phyloP scores from a whole-genome alignment of 2,113 vertebrate species.

The Columba janthina region DNA sequence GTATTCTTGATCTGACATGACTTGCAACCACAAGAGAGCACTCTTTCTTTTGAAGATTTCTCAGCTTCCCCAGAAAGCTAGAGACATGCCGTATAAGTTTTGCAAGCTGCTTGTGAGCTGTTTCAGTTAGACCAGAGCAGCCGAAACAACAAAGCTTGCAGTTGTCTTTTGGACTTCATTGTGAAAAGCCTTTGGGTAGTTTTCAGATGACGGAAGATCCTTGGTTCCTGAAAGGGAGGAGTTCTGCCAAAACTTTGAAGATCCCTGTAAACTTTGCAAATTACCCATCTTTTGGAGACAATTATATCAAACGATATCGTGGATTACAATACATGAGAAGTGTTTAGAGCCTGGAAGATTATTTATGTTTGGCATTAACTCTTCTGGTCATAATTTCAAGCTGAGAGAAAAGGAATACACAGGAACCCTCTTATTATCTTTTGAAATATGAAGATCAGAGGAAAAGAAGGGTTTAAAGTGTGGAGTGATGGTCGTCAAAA shows the following conservation, averaged over 20 bases:
- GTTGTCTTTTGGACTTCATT: slow-evolving; percentile 63
- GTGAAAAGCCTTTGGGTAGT: slow-evolving; percentile 68
- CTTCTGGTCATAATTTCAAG: slow-evolving; percentile 66
- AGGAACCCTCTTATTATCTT: slow-evolving; percentile 70
- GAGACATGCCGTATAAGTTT: slow-evolving; percentile 46
- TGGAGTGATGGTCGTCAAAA: slow-evolving; percentile 42
- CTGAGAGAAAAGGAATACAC: slow-evolving; percentile 34
- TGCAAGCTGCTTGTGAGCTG: slow-evolving; percentile 67
- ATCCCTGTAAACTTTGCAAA: slow-evolving; percentile 58
- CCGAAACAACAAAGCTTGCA: slow-evolving; percentile 70
- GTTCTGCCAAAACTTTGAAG: slow-evolving; percentile 60
- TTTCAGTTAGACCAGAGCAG: slow-evolving; percentile 65
- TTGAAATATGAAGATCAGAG: slow-evolving; percentile 76
- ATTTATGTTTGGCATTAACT: slow-evolving; percentile 65
- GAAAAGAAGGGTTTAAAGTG: slow-evolving; percentile 56
- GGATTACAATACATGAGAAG: slow-evolving; percentile 69
- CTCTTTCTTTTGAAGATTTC: slow-evolving; percentile 70
- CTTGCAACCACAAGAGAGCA: slow-evolving; percentile 78
- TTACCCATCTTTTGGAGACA: slow-evolving; percentile 66
- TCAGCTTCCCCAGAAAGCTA: slow-evolving; percentile 56
- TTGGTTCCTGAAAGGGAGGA: slow-evolving; percentile 67
- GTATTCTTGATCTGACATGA: slow-evolving; percentile 51
- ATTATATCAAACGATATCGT: slow-evolving; percentile 63
- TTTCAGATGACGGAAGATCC: slow-evolving; percentile 62
- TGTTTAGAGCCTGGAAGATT: slow-evolving; percentile 68